Base-by-base conservation (phyloP, 2,113 vertebrate genomes). In the Phyllopteryx taeniolatus region DNA sequence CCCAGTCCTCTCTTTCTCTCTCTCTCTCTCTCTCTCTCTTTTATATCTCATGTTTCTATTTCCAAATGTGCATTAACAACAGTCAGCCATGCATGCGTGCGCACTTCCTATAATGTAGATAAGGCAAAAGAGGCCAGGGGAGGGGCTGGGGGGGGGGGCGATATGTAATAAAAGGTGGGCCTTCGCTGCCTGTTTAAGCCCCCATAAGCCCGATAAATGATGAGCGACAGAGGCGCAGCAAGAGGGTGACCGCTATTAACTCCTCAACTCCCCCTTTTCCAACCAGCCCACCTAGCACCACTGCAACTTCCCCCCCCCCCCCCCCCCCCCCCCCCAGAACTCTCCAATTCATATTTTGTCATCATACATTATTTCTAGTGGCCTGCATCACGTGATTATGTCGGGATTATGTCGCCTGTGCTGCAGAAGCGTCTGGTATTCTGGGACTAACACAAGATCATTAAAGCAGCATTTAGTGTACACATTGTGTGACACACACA, bases 161-260 rank as follows among this genome's bases (percentile, higher is more conserved):
- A 83, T 89, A 83, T 89, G 90, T 88, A 91, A 91, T 91, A 91
- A 92, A 91, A 88, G 87, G 83, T 88, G 78, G 85, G 73, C 78
- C 87, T 82, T 85, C 70, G 80, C 87, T 86, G 88, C 83, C 84
- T 90, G 90, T 92, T 93, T 92, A 92, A 92, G 88, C 87, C 90
- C 59, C 86, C 88, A 90, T 89, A 91, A 92, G 91, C 84, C 86
- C 88, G 90, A 93, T 92, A 92, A 93, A 91, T 92, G 91, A 92
- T 93, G 91, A 91, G 89, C 86, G 92, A 93, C 90, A 91, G 92
- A 90, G 83, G 88, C 88, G 82, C 89, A 83, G 89, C 88, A 78
- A 90, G 88, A 91, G 91, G 91, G 92, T 92, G 91, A 93, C 85
- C 76, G 88, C 91, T 89, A 92, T 92, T 92, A 93, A 92, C 90